Evolutionary conservation across 2,113 vertebrate species (phyloP).

Genomic region (Xyrauchen texanus): DNA sequence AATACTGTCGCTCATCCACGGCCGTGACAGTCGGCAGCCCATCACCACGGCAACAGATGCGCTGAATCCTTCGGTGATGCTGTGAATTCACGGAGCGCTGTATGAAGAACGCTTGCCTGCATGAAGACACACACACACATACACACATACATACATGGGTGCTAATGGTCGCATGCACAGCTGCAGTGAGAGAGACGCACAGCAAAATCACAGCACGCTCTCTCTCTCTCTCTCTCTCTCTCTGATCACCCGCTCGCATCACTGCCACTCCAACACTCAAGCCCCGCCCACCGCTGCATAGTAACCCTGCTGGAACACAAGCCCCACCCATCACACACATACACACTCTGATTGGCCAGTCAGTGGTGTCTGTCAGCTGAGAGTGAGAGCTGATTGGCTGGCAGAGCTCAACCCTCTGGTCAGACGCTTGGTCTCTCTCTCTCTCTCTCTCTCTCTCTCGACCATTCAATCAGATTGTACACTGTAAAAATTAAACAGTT

Average conservation of each 20-base stretch:
- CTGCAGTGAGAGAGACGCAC: not conserved
- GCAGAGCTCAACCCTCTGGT: not conserved
- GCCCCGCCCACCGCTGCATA: constrained; percentile 26
- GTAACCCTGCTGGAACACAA: constrained; percentile 38
- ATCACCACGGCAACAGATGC: constrained; percentile 58
- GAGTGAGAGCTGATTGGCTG: constrained; percentile 29
- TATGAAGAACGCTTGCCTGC: constrained; percentile 4
- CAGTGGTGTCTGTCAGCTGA: not conserved
- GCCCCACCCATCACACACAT: not conserved
- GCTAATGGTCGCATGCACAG: constrained; percentile 1
- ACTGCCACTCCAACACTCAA: constrained; percentile 23
- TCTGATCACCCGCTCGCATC: not conserved
- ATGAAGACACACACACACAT: not conserved
- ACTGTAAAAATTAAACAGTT: too few relatives aligned
- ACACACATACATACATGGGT: not conserved
- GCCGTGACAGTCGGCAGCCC: constrained; percentile 62
- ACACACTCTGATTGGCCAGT: constrained; percentile 30
- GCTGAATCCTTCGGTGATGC: not conserved
- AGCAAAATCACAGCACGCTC: not conserved
- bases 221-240: constrained; percentile 39
- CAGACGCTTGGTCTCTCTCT: not conserved
- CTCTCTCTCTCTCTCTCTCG: not conserved
- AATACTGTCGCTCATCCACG: constrained; percentile 56
- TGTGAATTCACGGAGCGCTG: not conserved
- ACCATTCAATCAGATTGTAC: not conserved